Conservation (phyloP, 2,888 invertebrate genomes). For the Netelia inedita region DNA sequence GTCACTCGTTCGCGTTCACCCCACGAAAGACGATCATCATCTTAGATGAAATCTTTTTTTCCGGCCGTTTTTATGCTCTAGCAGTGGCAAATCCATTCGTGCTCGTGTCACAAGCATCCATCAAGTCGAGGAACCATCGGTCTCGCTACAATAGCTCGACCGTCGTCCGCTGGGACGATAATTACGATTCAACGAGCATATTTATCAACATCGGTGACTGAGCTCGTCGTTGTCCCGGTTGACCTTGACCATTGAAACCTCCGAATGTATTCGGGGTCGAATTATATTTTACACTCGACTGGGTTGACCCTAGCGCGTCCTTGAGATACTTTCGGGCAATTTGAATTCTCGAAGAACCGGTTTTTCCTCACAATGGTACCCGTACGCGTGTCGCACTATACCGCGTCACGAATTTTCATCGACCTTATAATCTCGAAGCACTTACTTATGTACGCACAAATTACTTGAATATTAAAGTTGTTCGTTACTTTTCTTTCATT, state of each 20-base stretch:
- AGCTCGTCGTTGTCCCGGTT: not conserved
- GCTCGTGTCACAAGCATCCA: not conserved
- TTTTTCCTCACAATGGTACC: slow-evolving; percentile 8
- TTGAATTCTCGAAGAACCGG: slow-evolving; percentile 44
- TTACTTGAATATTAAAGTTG: not conserved
- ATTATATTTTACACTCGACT: slow-evolving; percentile 26
- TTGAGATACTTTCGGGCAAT: slow-evolving; percentile 54
- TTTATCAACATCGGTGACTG: slow-evolving; percentile 3
- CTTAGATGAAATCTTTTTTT: slow-evolving; percentile 12
- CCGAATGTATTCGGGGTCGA: not conserved
- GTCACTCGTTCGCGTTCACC: slow-evolving; percentile 14
- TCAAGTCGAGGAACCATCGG: not conserved
- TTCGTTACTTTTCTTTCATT: slow-evolving; percentile 1
- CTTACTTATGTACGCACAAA: not conserved
- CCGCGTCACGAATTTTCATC: slow-evolving; percentile 16
- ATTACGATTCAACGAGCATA: slow-evolving; percentile 39
- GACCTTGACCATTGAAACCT: slow-evolving; percentile 58
- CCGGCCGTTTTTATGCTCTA: slow-evolving; percentile 38
- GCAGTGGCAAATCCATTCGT: slow-evolving; percentile 1
- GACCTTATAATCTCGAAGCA: not conserved
- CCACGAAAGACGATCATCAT: slow-evolving; percentile 43
- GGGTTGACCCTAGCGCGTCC: slow-evolving; percentile 21
- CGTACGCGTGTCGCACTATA: not conserved
- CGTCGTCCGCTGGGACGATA: slow-evolving; percentile 1
- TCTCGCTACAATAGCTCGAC: not conserved